phyloP scores from a whole-genome alignment of 2,888 invertebrate species.

The Heliconius cydno region DNA sequence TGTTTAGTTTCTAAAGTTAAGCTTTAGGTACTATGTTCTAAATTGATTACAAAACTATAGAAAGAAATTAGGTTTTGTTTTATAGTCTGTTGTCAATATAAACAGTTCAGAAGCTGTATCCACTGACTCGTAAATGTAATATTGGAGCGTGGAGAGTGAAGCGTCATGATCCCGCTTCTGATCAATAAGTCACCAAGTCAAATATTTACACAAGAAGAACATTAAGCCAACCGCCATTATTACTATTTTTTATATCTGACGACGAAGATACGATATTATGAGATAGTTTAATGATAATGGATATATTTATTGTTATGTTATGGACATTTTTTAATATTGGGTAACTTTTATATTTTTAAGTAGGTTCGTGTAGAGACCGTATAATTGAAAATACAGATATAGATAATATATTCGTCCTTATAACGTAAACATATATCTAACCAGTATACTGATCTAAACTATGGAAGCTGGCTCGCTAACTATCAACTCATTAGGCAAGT shows the following conservation, averaged over 20 bases:
- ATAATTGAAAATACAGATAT: not conserved
- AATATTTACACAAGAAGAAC: slow-evolving; percentile 79
- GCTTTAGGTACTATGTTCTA: not conserved
- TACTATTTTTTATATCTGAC: slow-evolving; percentile 30
- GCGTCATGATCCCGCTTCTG: slow-evolving; percentile 70
- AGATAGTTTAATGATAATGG: too few relatives aligned
- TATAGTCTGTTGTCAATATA: not conserved
- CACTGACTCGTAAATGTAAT: slow-evolving; percentile 65
- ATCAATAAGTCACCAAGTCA: slow-evolving; percentile 78
- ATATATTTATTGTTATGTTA: too few relatives aligned
- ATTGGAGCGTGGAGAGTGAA: slow-evolving; percentile 61
- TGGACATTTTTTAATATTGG: too few relatives aligned
- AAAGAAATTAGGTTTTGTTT: not conserved
- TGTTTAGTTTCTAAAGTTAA: not conserved
- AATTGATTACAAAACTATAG: not conserved
- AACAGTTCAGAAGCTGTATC: slow-evolving; percentile 53
- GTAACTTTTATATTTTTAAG: too few relatives aligned
- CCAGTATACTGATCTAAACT: not conserved
- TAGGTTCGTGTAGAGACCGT: too few relatives aligned
- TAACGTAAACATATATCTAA: not conserved
- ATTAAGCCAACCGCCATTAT: slow-evolving; percentile 57
- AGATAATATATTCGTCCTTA: not conserved
- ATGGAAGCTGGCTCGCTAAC: not conserved
- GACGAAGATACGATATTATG: slow-evolving; percentile 53
- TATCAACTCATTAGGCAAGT: not conserved